These are phyloP conservation scores for Drosophila subsilvestris DNA, from an alignment of 2,888 invertebrate species.

Conservation along the genomic window DNA sequence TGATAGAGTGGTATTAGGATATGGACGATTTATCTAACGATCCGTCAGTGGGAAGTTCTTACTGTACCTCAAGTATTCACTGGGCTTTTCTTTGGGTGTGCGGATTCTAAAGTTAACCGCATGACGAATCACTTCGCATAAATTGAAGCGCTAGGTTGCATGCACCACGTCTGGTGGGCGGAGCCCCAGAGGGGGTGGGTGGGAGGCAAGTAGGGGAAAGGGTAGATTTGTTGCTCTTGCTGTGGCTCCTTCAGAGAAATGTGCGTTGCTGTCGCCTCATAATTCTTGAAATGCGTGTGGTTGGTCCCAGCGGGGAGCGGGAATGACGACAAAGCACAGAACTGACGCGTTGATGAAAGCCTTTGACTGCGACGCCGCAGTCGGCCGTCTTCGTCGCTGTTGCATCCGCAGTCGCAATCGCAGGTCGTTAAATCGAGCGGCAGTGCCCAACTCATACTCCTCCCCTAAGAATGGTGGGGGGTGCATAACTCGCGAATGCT, in stretches of 20 bases:
- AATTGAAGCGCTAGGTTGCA: slow-evolving; percentile 79
- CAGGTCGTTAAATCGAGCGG: slow-evolving; percentile 71
- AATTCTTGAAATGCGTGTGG: slow-evolving; percentile 76
- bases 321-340: background rate
- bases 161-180: slow-evolving; percentile 64
- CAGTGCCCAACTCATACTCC: slow-evolving; percentile 29
- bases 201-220: slow-evolving; percentile 1
- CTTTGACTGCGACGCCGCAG: slow-evolving; percentile 52
- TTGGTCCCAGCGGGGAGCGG: slow-evolving; percentile 45
- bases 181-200: slow-evolving; percentile 16
- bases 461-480: slow-evolving; percentile 5
- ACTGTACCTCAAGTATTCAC: slow-evolving; percentile 38
- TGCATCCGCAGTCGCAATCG: slow-evolving; percentile 54
- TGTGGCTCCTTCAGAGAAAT: slow-evolving; percentile 68
- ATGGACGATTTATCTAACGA: background rate
- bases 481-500: slow-evolving; percentile 43
- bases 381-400: slow-evolving; percentile 23
- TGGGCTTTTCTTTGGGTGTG: slow-evolving; percentile 49
- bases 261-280: slow-evolving; percentile 73
- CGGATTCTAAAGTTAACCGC: slow-evolving; percentile 80
- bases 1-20: background rate
- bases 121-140: slow-evolving; percentile 80
- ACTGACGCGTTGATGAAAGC: slow-evolving; percentile 59
- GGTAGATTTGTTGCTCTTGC: slow-evolving; percentile 43
- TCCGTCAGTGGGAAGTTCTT: background rate